Evolutionary conservation across 2,888 invertebrate species (phyloP).

Genomic region (Synergus umbraculus): DNA sequence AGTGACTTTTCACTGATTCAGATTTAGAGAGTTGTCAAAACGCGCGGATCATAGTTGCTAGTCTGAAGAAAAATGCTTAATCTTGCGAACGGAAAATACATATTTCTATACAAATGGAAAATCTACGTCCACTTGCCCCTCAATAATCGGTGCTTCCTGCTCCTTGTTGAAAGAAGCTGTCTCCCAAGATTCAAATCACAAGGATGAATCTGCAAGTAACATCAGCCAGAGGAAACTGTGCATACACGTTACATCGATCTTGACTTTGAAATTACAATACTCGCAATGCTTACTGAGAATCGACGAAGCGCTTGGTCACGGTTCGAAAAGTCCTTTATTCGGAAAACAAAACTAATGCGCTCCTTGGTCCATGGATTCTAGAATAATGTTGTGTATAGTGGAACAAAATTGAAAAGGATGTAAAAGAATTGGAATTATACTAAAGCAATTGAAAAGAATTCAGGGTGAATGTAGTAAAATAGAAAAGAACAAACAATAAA

Average conservation of each 20-base stretch:
- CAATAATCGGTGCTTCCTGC: background rate
- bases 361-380: background rate
- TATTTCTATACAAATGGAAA: background rate
- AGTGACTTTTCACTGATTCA: too few species aligned
- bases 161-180: background rate
- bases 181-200: background rate
- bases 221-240: slow-evolving; percentile 13
- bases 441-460: too few species aligned
- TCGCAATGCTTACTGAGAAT: slow-evolving; percentile 7
- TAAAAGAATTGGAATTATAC: too few species aligned
- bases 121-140: background rate
- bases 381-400: background rate
- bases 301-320: slow-evolving; percentile 31
- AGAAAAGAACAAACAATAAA: too few species aligned
- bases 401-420: too few species aligned
- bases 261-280: slow-evolving; percentile 13
- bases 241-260: slow-evolving; percentile 13
- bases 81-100: background rate
- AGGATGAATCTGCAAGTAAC: slow-evolving; percentile 17
- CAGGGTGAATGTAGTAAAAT: too few species aligned
- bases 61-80: background rate
- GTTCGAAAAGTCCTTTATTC: slow-evolving; percentile 28
- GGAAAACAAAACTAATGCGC: slow-evolving; percentile 18
- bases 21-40: too few species aligned
- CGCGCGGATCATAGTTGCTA: background rate